phyloP scores from a whole-genome alignment of 2,797 vertebrate species.

The Periophthalmus magnuspinnatus region DNA sequence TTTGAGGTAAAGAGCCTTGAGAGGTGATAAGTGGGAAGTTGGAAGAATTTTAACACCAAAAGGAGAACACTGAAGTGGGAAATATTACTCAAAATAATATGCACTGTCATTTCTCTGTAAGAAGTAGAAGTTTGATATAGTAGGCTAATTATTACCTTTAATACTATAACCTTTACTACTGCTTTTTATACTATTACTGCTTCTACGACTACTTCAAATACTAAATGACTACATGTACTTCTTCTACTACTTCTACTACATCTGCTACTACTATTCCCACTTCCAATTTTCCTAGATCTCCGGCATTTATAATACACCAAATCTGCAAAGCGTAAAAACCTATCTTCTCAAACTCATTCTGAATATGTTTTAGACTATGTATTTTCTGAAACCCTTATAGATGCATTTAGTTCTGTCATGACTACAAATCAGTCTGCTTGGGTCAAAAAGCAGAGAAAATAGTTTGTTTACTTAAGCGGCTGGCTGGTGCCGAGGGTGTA shows the following conservation, averaged over 20 bases:
- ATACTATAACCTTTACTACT: no score
- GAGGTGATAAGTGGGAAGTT: neutral
- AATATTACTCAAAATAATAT: neutral
- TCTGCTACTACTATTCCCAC: neutral
- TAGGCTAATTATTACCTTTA: no score
- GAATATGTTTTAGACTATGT: neutral
- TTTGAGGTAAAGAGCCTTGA: conserved; percentile 2
- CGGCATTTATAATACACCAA: neutral
- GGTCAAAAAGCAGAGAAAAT: conserved; percentile 20
- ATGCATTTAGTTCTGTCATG: neutral
- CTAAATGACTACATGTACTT: neutral
- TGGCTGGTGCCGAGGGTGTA: conserved; percentile 47
- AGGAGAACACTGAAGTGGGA: neutral
- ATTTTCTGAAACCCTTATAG: neutral
- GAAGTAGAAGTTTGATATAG: neutral
- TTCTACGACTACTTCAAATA: neutral
- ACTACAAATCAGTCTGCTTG: conserved; percentile 8
- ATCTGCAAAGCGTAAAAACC: neutral
- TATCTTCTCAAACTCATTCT: neutral
- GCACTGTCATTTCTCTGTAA: neutral
- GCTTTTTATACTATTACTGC: neutral
- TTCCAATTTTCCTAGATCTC: neutral
- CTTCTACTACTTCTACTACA: neutral
- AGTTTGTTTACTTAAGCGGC: conserved; percentile 43
- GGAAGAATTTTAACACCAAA: neutral